A percentile compares a stretch with the other conserved stretches of the same genome.
Evolutionary conservation across 2,113 vertebrate genomes (phyloP).

Genomic region (Ondatra zibethicus): DNA sequence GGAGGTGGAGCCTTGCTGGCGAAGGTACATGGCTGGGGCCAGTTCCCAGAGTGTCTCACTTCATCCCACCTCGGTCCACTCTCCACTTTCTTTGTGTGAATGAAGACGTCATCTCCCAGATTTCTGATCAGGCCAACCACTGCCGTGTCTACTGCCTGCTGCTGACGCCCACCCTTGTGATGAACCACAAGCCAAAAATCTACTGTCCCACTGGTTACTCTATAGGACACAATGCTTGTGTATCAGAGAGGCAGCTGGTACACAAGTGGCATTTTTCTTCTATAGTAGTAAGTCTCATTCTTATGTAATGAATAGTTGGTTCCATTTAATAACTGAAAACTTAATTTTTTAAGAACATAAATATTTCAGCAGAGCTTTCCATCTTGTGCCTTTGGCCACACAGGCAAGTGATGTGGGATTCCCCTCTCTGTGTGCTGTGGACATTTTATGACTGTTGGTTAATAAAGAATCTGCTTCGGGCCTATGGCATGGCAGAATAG

Average conservation of each 20-base stretch:
- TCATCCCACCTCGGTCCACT: background rate
- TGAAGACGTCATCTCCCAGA: background rate
- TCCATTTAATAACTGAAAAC: background rate
- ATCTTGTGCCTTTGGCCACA: background rate
- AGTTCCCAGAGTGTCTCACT: background rate
- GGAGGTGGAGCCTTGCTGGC: background rate
- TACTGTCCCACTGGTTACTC: background rate
- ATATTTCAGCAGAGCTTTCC: background rate
- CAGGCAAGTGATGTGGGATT: no score
- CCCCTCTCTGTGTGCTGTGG: no score
- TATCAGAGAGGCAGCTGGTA: background rate
- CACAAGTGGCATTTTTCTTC: background rate
- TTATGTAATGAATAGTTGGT: background rate
- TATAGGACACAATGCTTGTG: background rate
- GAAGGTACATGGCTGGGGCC: background rate
- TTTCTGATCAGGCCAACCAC: background rate
- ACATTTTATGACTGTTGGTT: no score
- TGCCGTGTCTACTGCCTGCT: background rate
- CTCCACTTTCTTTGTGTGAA: background rate
- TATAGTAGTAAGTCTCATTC: background rate
- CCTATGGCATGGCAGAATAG: no score
- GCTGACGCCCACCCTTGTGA: background rate
- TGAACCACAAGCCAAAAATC: background rate
- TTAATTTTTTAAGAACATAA: background rate
- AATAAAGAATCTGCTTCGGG: no score